Percentiles rank a stretch among this genome's conserved stretches.
phyloP scores from a whole-genome alignment of 2,113 vertebrate species.

The Conger conger region DNA sequence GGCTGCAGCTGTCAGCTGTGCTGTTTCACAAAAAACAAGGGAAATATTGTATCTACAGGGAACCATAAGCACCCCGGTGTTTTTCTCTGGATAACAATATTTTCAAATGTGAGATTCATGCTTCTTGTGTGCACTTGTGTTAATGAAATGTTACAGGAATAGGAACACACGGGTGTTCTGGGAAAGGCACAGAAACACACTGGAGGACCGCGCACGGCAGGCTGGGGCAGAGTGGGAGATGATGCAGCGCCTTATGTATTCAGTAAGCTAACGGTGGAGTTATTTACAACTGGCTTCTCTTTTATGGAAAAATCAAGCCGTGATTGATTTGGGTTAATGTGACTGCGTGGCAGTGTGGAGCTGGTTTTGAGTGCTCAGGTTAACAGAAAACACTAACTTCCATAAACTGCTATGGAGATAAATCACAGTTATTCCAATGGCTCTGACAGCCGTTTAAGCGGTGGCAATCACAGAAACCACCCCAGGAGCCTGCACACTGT shows the following conservation, averaged over 20 bases:
- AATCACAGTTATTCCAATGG: constrained; percentile 97
- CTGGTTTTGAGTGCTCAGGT: constrained; percentile 69
- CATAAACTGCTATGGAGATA: constrained; percentile 89
- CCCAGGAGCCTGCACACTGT: constrained; percentile 83
- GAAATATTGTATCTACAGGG: too few relatives aligned
- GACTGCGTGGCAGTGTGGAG: constrained; percentile 64
- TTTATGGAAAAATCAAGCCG: constrained; percentile 77
- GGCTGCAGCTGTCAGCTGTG: too few relatives aligned
- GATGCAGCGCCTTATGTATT: constrained; percentile 51
- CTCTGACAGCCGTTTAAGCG: constrained; percentile 97
- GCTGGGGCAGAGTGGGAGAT: background rate
- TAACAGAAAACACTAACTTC: constrained; percentile 78
- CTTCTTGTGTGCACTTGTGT: background rate
- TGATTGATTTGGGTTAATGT: constrained; percentile 81
- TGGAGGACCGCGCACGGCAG: constrained; percentile 27
- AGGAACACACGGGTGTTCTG: background rate
- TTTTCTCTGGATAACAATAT: background rate
- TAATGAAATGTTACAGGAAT: background rate
- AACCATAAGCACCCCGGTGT: too few relatives aligned
- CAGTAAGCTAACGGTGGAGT: constrained; percentile 46
- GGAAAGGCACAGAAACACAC: background rate
- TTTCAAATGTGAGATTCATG: background rate
- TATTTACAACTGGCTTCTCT: constrained; percentile 72
- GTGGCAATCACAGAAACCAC: constrained; percentile 88
- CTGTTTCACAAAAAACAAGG: background rate